A percentile compares a stretch with the other conserved stretches of the same genome.
phyloP scores from a whole-genome alignment of 1,140 invertebrate genomes.

The Hydropsyche tenuis region DNA sequence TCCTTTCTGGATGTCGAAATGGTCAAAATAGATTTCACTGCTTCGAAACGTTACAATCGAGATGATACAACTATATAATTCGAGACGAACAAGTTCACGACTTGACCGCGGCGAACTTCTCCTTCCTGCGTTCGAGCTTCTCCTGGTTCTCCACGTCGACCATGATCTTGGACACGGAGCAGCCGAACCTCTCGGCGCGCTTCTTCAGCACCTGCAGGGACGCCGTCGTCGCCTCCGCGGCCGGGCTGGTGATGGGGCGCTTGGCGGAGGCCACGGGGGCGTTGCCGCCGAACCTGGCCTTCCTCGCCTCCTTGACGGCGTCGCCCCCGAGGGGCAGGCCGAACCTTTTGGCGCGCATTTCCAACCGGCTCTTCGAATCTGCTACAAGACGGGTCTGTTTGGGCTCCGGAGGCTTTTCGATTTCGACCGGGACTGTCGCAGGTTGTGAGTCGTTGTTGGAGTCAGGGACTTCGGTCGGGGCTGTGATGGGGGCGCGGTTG shows the following conservation, averaged over 20 bases:
- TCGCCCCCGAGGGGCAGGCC: conserved; percentile 67
- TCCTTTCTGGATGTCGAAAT: not conserved
- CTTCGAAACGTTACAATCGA: not conserved
- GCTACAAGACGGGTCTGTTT: conserved; percentile 66
- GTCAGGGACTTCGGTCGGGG: conserved; percentile 52
- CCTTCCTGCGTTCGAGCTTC: conserved; percentile 73
- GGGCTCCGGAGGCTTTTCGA: conserved; percentile 34
- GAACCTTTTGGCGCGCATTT: conserved; percentile 82
- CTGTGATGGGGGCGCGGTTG: conserved; percentile 69
- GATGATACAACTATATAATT: not conserved
- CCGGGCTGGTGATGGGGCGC: conserved; percentile 30
- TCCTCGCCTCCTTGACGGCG: conserved; percentile 70
- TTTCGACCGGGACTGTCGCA: conserved; percentile 15
- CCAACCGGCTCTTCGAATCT: conserved; percentile 72
- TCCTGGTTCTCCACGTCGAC: conserved; percentile 71
- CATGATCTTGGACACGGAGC: conserved; percentile 72
- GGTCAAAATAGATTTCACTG: not conserved
- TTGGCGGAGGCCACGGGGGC: conserved; percentile 48
- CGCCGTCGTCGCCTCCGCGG: conserved; percentile 55
- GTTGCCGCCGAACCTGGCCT: conserved; percentile 67
- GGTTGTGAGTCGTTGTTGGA: not conserved
- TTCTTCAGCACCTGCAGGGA: conserved; percentile 73
- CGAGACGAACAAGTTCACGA: conserved; percentile 23
- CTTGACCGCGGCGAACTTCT: conserved; percentile 66
- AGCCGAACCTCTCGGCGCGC: conserved; percentile 77